Evolutionary conservation across 2,888 invertebrate genomes (phyloP), one percentile per base, ranked within the genome.

Genomic region (Cryptocheilus praepositus): DNA sequence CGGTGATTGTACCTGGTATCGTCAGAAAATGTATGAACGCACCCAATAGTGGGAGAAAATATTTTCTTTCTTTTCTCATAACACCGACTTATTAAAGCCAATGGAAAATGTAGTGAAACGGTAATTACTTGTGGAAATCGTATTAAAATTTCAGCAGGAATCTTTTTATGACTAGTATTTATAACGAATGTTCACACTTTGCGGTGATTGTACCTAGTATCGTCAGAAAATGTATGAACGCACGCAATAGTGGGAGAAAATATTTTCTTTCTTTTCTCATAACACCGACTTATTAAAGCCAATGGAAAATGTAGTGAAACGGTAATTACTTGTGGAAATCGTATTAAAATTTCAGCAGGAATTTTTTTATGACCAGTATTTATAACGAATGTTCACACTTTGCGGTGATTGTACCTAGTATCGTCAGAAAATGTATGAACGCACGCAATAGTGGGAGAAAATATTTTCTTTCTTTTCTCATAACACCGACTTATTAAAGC

Each of bases 71-170:
- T n/a, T n/a, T n/a, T n/a, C n/a, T n/a, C 36, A 36, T 36, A 36
- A 36, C 11, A 36, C 36, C 65, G 69, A 22, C 25, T 74, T 13
- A 43, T 67, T 49, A 60, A 69, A 13, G 15, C 49, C 49, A 49
- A 54, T 28, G 80, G 77, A 5, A 64, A 64, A 3, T 59, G 67
- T 49, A n/a, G n/a, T n/a, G 69, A 80, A 8, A 63, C 57, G 76
- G 79, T 80, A 80, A 70, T 61, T 70, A 55, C 15, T 56, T 21
- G 22, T 22, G 15, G 15, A 16, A 8, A 43, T 8, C 4, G 25
- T 16, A 2, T 13, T 13, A 61, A 15, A 18, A 36, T 28, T 28
- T 46, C 15, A 13, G 18, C 15, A n/a, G n/a, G 36, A 7, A 55
- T 28, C 16, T 55, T 43, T 18, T 13, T 15, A 0, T 16, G 25